These are phyloP conservation scores for Thaumetopoea pityocampa DNA, from an alignment of 1,140 invertebrate species.

Conservation along the genomic window DNA sequence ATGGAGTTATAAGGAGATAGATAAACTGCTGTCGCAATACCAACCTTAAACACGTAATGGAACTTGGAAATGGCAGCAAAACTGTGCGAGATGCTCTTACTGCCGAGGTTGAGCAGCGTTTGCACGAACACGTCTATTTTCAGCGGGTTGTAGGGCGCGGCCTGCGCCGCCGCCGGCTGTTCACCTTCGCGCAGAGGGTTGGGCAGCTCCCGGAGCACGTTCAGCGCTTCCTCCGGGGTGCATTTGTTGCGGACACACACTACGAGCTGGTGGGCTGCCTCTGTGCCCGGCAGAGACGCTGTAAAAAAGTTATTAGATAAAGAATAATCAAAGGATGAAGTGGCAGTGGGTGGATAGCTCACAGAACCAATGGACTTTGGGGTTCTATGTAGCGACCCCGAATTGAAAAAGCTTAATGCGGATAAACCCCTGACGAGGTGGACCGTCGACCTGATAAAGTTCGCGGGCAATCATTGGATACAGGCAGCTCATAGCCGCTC, in stretches of 20 bases:
- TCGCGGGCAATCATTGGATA: too few relatives aligned
- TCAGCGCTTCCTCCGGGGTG: conserved; percentile 93
- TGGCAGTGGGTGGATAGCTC: too few relatives aligned
- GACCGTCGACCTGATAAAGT: too few relatives aligned
- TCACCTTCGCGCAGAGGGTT: conserved; percentile 83
- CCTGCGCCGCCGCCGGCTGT: conserved; percentile 60
- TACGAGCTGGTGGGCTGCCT: conserved; percentile 89
- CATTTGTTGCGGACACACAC: conserved; percentile 91
- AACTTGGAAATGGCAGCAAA: conserved; percentile 99
- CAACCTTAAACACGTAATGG: conserved; percentile 93
- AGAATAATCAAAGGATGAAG: too few relatives aligned
- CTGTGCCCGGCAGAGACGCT: conserved; percentile 88
- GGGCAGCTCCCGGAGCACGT: conserved; percentile 90
- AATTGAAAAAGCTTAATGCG: too few relatives aligned
- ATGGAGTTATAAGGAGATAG: conserved; percentile 67
- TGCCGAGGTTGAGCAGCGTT: conserved; percentile 93
- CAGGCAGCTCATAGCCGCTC: too few relatives aligned
- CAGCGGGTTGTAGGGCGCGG: conserved; percentile 87
- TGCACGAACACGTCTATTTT: conserved; percentile 98
- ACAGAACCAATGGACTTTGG: too few relatives aligned
- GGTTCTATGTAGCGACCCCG: too few relatives aligned
- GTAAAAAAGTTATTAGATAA: conserved; percentile 36
- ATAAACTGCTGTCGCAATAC: conserved; percentile 77
- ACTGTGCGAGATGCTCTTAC: conserved; percentile 98
- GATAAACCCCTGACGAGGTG: too few relatives aligned